Evolutionary conservation across 1,140 invertebrate species (phyloP).

Genomic region (Lordiphosa mommai): DNA sequence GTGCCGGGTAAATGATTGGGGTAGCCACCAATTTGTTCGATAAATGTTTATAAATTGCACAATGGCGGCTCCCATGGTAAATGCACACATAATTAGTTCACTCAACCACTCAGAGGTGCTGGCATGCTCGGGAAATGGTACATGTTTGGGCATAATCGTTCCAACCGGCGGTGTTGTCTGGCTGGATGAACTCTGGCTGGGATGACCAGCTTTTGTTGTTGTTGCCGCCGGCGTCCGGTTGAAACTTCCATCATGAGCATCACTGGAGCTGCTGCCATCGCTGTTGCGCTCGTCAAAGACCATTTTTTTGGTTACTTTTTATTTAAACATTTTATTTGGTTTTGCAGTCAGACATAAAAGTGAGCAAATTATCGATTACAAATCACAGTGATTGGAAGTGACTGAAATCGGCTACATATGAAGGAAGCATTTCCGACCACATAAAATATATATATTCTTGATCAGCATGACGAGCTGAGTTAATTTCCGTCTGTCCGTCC

Average conservation of each 20-base stretch:
- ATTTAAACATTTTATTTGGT: too few relatives aligned
- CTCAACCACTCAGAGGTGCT: constrained; percentile 91
- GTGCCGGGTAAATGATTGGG: constrained; percentile 92
- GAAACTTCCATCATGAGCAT: constrained; percentile 39
- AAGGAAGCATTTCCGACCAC: too few relatives aligned
- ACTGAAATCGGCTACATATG: too few relatives aligned
- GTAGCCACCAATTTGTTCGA: constrained; percentile 97
- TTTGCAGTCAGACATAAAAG: too few relatives aligned
- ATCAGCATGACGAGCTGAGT: too few relatives aligned
- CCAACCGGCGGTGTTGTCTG: constrained; percentile 12
- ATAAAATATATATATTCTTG: too few relatives aligned
- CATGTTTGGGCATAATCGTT: constrained; percentile 85
- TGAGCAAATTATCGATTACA: too few relatives aligned
- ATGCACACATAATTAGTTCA: constrained; percentile 92
- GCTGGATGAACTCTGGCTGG: constrained; percentile 21
- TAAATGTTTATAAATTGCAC: constrained; percentile 97
- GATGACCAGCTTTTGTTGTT: constrained; percentile 20
- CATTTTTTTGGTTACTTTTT: constrained; percentile 18
- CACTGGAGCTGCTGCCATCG: constrained; percentile 62
- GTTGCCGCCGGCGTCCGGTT: constrained; percentile 20
- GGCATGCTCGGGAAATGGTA: constrained; percentile 91
- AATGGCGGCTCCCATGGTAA: constrained; percentile 86
- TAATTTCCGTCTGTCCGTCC: too few relatives aligned
- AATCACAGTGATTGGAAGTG: too few relatives aligned
- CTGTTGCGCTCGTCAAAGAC: constrained; percentile 60